Conservation (phyloP, 2,797 vertebrate genomes). For the Sternarchorhynchus goeldii region DNA sequence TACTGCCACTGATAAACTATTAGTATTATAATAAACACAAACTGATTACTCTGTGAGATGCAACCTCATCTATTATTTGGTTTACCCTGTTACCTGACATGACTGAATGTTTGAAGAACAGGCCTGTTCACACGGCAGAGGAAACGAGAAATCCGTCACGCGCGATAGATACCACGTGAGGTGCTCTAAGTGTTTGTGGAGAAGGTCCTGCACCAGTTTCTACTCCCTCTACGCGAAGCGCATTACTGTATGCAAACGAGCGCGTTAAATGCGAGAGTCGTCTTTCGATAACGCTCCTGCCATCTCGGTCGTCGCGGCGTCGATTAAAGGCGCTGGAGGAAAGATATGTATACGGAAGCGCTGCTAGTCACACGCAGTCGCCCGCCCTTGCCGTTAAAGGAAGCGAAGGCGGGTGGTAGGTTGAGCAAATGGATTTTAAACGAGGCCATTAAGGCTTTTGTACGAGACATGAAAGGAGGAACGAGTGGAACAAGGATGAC, state of each 20-base stretch:
- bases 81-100: too few species aligned
- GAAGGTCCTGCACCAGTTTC: too few species aligned
- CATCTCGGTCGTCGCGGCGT: slow-evolving; percentile 48
- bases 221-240: neutral
- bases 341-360: slow-evolving; percentile 56
- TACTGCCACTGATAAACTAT: too few species aligned
- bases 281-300: slow-evolving; percentile 56
- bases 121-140: neutral
- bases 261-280: neutral
- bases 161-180: neutral
- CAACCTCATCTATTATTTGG: too few species aligned
- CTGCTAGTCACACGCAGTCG: slow-evolving; percentile 40
- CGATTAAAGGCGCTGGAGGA: slow-evolving; percentile 52
- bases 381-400: slow-evolving; percentile 25
- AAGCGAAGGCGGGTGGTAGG: slow-evolving; percentile 28
- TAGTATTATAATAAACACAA: too few species aligned
- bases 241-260: slow-evolving; percentile 24
- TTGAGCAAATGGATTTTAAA: slow-evolving; percentile 66
- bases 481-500: neutral
- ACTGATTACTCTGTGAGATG: too few species aligned
- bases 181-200: neutral
- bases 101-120: too few species aligned
- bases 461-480: neutral
- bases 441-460: slow-evolving; percentile 51
- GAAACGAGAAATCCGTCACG: neutral